phyloP scores from a whole-genome alignment of 2,888 invertebrate genomes.

The Desoria tigrina region DNA sequence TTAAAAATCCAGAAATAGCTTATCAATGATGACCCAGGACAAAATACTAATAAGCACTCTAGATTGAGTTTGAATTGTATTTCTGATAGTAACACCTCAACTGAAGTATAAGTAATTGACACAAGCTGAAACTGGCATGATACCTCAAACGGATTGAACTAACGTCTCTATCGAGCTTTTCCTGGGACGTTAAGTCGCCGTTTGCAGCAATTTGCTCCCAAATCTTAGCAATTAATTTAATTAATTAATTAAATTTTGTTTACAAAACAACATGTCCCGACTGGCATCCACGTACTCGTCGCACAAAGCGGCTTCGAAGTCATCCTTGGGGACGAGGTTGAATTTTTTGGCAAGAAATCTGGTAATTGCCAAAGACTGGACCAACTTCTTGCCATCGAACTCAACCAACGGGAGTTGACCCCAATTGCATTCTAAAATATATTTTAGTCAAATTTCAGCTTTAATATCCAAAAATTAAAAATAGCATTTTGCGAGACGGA shows the following conservation, averaged over 20 bases:
- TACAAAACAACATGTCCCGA: constrained; percentile 17
- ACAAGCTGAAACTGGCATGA: no score
- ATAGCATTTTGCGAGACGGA: constrained; percentile 8
- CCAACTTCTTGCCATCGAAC: constrained; percentile 51
- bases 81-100: no score
- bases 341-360: constrained; percentile 53
- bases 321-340: constrained; percentile 36
- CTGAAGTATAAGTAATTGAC: no score
- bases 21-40: no score
- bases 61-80: no score
- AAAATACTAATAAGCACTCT: no score
- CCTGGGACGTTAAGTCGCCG: no score
- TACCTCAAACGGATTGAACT: no score
- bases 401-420: constrained; percentile 55
- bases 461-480: constrained; percentile 2
- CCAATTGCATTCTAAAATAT: constrained; percentile 35
- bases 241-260: background rate
- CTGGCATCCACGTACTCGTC: constrained; percentile 27
- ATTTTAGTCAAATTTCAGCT: background rate
- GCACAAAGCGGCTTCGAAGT: constrained; percentile 31
- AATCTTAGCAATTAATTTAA: no score
- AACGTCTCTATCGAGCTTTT: no score
- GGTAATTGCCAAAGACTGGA: constrained; percentile 52
- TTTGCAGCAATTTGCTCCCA: no score
- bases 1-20: no score